Percentiles rank a stretch among this genome's conserved stretches.
phyloP scores from a whole-genome alignment of 2,888 invertebrate genomes.

The Cheiracanthium punctorium region DNA sequence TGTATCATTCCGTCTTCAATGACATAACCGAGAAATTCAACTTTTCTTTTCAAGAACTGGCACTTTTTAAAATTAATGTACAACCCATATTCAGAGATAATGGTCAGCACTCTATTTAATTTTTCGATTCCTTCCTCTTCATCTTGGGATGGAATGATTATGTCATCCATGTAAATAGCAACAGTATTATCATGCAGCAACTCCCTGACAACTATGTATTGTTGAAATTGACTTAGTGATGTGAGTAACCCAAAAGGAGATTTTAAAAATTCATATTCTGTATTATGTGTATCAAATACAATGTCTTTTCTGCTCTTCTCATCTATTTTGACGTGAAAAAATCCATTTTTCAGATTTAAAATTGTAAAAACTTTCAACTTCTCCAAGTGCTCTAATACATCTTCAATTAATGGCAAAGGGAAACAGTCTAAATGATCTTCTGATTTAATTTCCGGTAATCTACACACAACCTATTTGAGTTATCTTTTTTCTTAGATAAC shows the following conservation, averaged over 20 bases:
- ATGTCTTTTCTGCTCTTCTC: slow-evolving; percentile 10
- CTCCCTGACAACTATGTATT: neutral
- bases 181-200: neutral
- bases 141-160: slow-evolving; percentile 21
- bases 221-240: neutral
- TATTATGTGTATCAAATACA: slow-evolving; percentile 11
- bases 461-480: neutral
- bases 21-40: slow-evolving; percentile 32
- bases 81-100: slow-evolving; percentile 10
- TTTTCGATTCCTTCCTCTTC: slow-evolving; percentile 14
- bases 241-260: neutral
- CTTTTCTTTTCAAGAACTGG: slow-evolving; percentile 14
- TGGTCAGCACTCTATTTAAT: neutral
- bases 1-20: slow-evolving; percentile 29
- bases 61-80: slow-evolving; percentile 47
- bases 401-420: too few species aligned
- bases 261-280: neutral
- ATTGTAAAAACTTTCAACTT: too few species aligned
- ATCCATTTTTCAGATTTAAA: too few species aligned
- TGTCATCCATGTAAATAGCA: slow-evolving; percentile 19
- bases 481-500: neutral
- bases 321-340: too few species aligned
- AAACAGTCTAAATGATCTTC: too few species aligned
- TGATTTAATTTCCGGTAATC: neutral
- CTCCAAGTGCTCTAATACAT: too few species aligned